Base-by-base conservation (phyloP, 2,888 invertebrate genomes). In the Rhamnusium bicolor region DNA sequence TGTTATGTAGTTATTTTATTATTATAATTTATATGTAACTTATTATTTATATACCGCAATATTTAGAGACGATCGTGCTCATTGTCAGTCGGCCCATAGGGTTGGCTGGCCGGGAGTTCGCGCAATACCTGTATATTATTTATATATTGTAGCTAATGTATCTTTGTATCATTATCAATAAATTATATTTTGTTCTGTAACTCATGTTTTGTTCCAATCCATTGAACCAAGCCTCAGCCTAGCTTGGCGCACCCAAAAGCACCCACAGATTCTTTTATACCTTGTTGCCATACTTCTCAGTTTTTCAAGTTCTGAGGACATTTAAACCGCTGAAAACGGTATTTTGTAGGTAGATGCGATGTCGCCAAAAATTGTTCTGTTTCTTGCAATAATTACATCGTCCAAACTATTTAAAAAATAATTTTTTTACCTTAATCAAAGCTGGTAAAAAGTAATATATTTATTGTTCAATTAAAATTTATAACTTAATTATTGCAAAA, bases 21-120 rank as follows among this genome's bases (percentile, higher is more conserved):
- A 85, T 86, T 86, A 88, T 88, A 87, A 87, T 88, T 89, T 89
- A 88, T 89, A 88, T 89, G 87, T 89, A 89, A 89, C 89, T 89
- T 89, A 89, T 88, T 88, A 87, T 87, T 88, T 88, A 87, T 88
- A 84, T 71, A 72, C 71, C 83, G 86, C 86, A 88, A 86, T 86
- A 87, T 85, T 75, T 84, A 84, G 83, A 86, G 87, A 87, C 87
- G 85, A 86, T 84, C 85, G 86, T 87, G 86, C 86, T 83, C 83
- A 81, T 83, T 84, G 79, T 79, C 79, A 79, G 79, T 77, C 78
- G 74, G 70, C 72, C 40, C 72, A 21, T 19, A 65, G 68, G n/a
- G 71, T 75, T 74, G 79, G 66, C 79, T 79, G 79, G 79, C 75
- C 79, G 79, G 79, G 79, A 78, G 79, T 73, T 67, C 80, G 78